These are phyloP conservation scores for Chascanopsetta lugubris DNA, from an alignment of 2,113 vertebrate genomes.

Conservation along the genomic window DNA sequence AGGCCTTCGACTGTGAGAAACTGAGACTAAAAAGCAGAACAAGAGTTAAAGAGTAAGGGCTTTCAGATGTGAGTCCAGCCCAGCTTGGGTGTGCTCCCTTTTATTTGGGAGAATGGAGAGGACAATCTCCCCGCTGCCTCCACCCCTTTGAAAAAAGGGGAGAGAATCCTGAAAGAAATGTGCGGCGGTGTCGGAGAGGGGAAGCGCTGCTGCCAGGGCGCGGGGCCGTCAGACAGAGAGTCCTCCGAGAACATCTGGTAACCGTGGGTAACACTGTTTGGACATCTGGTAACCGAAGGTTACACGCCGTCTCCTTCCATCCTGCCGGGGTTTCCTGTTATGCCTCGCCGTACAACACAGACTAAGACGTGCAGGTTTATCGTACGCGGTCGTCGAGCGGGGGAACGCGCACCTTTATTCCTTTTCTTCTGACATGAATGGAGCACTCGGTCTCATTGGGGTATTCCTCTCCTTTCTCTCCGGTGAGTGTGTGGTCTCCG, in stretches of 20 bases:
- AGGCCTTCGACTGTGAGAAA: constrained; percentile 82
- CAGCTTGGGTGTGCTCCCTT: constrained; percentile 80
- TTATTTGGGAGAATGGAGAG: constrained; percentile 80
- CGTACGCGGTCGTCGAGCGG: constrained; percentile 65
- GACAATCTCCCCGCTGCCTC: constrained; percentile 76
- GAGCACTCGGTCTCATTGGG: constrained; percentile 76
- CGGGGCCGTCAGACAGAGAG: constrained; percentile 71
- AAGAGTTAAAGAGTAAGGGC: constrained; percentile 80
- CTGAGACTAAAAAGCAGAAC: constrained; percentile 79
- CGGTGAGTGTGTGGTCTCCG: constrained; percentile 78
- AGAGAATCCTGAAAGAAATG: constrained; percentile 67
- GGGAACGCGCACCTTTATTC: constrained; percentile 66
- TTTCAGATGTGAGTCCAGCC: constrained; percentile 83
- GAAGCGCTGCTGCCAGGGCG: constrained; percentile 70
- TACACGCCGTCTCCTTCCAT: constrained; percentile 71
- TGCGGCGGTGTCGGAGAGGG: constrained; percentile 57
- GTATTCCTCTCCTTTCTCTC: constrained; percentile 76
- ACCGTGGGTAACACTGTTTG: constrained; percentile 75
- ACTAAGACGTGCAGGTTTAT: constrained; percentile 61
- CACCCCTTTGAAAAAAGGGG: constrained; percentile 77
- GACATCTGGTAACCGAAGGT: constrained; percentile 80
- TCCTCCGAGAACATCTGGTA: constrained; percentile 79
- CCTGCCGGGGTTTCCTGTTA: constrained; percentile 80
- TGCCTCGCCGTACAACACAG: constrained; percentile 68
- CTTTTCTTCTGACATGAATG: constrained; percentile 83